Evolutionary conservation across 1,140 invertebrate species (phyloP).

Genomic region (Lucilia sericata): DNA sequence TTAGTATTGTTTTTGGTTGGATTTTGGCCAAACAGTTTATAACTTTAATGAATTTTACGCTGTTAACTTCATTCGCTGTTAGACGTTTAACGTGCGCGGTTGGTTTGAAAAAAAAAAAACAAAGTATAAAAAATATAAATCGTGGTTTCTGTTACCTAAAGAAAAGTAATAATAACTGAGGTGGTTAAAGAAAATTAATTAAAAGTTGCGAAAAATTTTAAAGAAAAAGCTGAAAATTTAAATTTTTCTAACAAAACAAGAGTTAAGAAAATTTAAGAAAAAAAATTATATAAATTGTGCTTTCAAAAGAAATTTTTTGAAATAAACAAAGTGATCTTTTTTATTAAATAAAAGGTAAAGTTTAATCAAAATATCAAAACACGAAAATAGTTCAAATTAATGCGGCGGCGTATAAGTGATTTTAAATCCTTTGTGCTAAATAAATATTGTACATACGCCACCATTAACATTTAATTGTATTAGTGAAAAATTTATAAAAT

Average conservation of each 20-base stretch:
- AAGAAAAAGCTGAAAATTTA: neutral
- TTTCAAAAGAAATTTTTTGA: neutral
- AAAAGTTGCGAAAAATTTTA: neutral
- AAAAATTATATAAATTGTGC: neutral
- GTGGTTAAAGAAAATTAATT: no score
- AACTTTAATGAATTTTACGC: conserved; percentile 29
- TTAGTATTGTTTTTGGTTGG: neutral
- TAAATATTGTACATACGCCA: neutral
- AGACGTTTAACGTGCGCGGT: conserved; percentile 21
- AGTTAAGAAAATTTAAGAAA: neutral
- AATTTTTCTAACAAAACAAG: neutral
- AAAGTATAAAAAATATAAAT: no score
- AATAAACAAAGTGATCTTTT: neutral
- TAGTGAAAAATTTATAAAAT: no score
- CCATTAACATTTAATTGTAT: no score
- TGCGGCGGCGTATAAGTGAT: no score
- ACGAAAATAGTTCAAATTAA: no score
- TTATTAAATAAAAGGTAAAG: neutral
- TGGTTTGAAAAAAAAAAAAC: neutral
- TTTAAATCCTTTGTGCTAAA: neutral
- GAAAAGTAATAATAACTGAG: neutral
- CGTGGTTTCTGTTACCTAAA: no score
- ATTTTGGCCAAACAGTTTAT: conserved; percentile 35
- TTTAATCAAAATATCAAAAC: neutral
- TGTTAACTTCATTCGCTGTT: conserved; percentile 35